These are phyloP conservation scores for Ganaspis sp. DNA, from an alignment of 1,140 invertebrate genomes.

Conservation along the genomic window DNA sequence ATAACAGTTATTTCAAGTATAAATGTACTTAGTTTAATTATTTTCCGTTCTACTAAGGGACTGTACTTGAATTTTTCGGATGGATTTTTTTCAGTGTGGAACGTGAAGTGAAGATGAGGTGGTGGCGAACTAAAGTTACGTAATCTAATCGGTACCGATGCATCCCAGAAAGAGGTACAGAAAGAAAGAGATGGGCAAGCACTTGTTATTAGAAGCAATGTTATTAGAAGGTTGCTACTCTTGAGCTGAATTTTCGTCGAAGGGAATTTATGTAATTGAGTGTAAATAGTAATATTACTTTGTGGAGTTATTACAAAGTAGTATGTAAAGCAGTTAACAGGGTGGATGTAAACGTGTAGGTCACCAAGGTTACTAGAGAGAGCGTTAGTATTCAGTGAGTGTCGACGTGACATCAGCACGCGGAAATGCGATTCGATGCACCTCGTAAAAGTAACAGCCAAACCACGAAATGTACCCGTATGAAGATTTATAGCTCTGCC, in stretches of 20 bases:
- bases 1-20: no score
- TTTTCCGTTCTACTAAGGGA: no score
- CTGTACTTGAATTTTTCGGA: no score
- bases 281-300: neutral
- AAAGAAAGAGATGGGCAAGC: no score
- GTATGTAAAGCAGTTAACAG: neutral
- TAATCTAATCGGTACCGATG: no score
- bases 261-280: neutral
- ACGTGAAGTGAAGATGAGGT: no score
- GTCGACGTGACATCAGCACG: conserved; percentile 31
- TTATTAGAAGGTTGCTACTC: no score
- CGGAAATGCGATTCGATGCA: conserved; percentile 42
- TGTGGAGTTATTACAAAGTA: conserved; percentile 3
- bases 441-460: conserved; percentile 42
- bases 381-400: conserved; percentile 25
- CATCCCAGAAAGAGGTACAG: no score
- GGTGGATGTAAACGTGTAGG: conserved; percentile 26
- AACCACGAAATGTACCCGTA: conserved; percentile 40
- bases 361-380: conserved; percentile 17
- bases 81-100: no score
- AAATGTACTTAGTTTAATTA: no score
- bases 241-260: neutral
- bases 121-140: no score
- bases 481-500: conserved; percentile 40
- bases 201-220: no score